A percentile compares a stretch with the other conserved stretches of the same genome.
phyloP scores from a whole-genome alignment of 2,113 vertebrate genomes.

The Rhinolophus ferrumequinum region DNA sequence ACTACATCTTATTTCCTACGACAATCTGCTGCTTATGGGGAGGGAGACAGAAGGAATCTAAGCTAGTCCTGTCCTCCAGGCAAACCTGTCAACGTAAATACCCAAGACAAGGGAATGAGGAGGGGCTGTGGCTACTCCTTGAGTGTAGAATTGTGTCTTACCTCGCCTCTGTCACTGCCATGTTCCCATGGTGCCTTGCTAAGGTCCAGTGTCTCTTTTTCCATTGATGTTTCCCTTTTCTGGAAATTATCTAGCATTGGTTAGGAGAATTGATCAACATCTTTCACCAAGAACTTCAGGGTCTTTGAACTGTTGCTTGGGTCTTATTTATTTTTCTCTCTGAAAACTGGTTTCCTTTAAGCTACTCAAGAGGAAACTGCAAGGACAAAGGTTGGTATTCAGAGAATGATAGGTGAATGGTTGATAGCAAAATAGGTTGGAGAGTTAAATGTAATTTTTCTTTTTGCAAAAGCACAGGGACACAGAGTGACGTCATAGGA shows the following conservation, averaged over 20 bases:
- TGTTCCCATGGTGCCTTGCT: neutral
- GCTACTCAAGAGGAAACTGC: neutral
- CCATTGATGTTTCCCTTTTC: neutral
- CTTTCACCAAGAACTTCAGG: neutral
- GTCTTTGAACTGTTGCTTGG: conserved; percentile 24
- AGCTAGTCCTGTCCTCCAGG: neutral
- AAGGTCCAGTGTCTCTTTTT: neutral
- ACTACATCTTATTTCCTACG: neutral
- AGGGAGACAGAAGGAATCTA: neutral
- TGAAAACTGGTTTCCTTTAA: conserved; percentile 27
- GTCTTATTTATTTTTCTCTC: conserved; percentile 39
- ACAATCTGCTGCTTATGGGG: neutral
- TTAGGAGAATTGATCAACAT: neutral
- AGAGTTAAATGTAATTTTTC: neutral
- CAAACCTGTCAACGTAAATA: neutral
- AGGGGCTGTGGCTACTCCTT: neutral
- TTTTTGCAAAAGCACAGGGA: neutral
- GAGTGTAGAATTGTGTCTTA: neutral
- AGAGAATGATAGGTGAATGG: neutral
- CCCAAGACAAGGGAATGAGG: too few species aligned
- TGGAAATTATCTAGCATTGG: neutral
- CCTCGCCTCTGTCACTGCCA: neutral
- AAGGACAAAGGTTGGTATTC: conserved; percentile 4
- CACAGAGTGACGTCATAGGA: too few species aligned
- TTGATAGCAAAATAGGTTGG: neutral